A percentile compares a stretch with the other conserved stretches of the same genome.
Evolutionary conservation across 1,140 invertebrate genomes (phyloP).

Genomic region (Triops cancriformis): DNA sequence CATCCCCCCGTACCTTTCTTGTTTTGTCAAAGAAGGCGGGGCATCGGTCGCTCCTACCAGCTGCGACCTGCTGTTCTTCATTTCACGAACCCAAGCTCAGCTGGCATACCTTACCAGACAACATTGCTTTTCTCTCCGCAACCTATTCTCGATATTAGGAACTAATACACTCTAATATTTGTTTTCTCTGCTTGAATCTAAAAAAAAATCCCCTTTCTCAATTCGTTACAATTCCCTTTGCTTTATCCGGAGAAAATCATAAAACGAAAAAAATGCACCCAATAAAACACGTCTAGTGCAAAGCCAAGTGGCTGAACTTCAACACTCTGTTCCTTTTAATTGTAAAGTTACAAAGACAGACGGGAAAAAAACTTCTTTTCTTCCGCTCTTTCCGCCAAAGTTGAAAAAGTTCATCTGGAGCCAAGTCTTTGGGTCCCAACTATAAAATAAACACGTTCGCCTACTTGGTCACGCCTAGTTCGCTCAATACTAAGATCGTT

Average conservation of each 20-base stretch:
- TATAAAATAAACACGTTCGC: neutral
- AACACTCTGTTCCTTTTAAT: no score
- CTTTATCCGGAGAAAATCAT: no score
- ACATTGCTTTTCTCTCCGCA: neutral
- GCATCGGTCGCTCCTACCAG: neutral
- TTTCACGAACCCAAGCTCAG: neutral
- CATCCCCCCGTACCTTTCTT: neutral
- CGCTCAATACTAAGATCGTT: neutral
- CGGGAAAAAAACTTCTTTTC: no score
- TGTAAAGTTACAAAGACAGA: no score
- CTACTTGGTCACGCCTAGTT: constrained; percentile 1
- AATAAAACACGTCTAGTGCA: no score
- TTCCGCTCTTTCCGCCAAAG: neutral
- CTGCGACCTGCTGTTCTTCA: constrained; percentile 6
- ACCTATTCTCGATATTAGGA: neutral
- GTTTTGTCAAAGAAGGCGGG: neutral
- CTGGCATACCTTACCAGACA: neutral
- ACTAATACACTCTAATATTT: neutral
- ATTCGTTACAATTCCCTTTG: no score
- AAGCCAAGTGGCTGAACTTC: no score
- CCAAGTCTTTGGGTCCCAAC: neutral
- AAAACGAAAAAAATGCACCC: no score
- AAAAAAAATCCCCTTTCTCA: neutral
- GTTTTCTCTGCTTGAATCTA: neutral
- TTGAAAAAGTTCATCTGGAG: neutral